Conservation (phyloP, 2,888 invertebrate genomes). For the Caenorhabditis parvicauda region DNA sequence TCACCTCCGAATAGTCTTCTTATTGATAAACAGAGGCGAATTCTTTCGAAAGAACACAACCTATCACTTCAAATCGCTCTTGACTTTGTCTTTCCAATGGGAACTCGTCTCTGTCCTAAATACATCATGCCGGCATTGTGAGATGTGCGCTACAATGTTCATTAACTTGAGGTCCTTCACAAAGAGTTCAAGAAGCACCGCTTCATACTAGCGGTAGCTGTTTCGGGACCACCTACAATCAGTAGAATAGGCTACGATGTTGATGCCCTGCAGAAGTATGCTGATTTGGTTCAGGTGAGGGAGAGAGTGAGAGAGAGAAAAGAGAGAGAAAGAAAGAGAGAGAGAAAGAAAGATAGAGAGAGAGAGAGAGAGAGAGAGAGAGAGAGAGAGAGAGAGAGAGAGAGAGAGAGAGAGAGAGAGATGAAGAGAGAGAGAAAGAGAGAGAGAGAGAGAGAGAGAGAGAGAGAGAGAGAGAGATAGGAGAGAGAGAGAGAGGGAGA, state of each 20-base stretch:
- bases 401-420: slow-evolving; percentile 4
- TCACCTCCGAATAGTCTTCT: too few species aligned
- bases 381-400: slow-evolving; percentile 8
- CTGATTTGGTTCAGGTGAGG: not conserved
- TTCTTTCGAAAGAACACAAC: too few species aligned
- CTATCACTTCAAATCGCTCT: too few species aligned
- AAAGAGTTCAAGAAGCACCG: not conserved
- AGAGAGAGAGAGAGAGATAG: slow-evolving; percentile 10
- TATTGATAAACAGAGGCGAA: too few species aligned
- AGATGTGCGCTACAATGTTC: too few species aligned
- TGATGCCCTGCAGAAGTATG: slow-evolving; percentile 75
- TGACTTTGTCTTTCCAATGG: too few species aligned
- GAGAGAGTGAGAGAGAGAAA: not conserved
- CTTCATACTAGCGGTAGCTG: slow-evolving; percentile 45
- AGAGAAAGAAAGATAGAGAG: slow-evolving; percentile 1
- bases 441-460: not conserved
- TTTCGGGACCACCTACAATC: slow-evolving; percentile 77
- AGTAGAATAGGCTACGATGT: slow-evolving; percentile 78
- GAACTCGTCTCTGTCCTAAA: too few species aligned
- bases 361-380: not conserved
- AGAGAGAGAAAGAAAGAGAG: not conserved
- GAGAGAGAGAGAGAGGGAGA: not conserved
- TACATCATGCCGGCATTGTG: too few species aligned
- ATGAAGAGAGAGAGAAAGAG: not conserved
- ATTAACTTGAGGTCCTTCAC: not conserved